A percentile compares a stretch with the other conserved stretches of the same genome.
Conservation (phyloP, 2,113 vertebrate genomes). For the Proterorhinus semilunaris region DNA sequence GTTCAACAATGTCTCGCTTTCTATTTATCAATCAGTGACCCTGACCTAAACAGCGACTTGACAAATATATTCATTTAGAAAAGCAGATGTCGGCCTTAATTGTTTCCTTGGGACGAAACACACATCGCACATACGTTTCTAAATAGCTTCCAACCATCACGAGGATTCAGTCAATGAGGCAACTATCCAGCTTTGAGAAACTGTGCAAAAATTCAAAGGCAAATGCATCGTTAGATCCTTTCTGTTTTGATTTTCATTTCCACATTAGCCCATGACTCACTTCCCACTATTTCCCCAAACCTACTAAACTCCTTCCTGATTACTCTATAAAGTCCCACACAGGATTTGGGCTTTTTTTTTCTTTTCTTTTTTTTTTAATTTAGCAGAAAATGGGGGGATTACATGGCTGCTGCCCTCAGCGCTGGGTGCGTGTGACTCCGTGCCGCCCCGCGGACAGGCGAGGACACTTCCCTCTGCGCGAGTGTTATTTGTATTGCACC, state of each 20-base stretch:
- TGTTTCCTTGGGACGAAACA: too few relatives aligned
- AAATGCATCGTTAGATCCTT: too few relatives aligned
- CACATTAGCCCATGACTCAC: background rate
- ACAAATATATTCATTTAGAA: too few relatives aligned
- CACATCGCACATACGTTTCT: too few relatives aligned
- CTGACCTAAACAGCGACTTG: too few relatives aligned
- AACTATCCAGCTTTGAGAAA: too few relatives aligned
- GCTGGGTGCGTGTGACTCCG: background rate
- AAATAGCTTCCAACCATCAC: too few relatives aligned
- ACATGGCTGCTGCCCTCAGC: background rate
- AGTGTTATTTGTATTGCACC: slow-evolving; percentile 15
- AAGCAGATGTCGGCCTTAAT: too few relatives aligned
- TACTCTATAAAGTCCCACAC: background rate
- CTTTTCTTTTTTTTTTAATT: background rate
- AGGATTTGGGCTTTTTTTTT: background rate
- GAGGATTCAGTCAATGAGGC: too few relatives aligned
- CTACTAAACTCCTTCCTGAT: background rate
- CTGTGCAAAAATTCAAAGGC: too few relatives aligned
- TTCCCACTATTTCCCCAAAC: background rate
- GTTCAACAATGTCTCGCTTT: too few relatives aligned
- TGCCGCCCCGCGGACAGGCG: background rate
- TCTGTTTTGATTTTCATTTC: background rate
- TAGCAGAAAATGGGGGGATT: background rate
- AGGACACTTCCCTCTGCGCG: background rate
- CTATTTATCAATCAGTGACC: too few relatives aligned